Base-by-base conservation (phyloP, 2,888 invertebrate species). In the Seladonia tumulorum region DNA sequence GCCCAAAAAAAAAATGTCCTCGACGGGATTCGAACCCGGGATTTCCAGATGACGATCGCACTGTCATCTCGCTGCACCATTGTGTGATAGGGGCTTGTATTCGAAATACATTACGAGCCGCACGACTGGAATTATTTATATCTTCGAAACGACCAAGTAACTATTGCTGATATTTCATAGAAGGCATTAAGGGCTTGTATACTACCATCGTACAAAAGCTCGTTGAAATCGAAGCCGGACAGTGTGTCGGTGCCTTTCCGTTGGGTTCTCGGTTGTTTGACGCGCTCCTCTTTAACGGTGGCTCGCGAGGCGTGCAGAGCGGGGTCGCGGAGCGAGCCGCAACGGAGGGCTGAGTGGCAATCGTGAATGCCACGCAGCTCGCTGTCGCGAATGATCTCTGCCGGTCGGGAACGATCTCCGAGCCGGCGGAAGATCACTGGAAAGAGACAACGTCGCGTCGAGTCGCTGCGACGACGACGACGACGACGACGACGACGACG, bases 401-500 rank as follows among this genome's bases (percentile, higher is more conserved):
- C 18, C 35, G 49, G 53, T 12, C 57, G 60, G 73, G 42, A 73
- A 45, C 45, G 47, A 66, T 45, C 35, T 66, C 57, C 42, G 7
- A 47, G 18, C 39, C 77, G 66, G 22, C 18, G 71, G 53, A 77
- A 78, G 82, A 80, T 71, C 49, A 22, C 60, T 39, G 66, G 84
- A 49, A 79, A 78, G 82, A 63, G 80, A 75, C 53, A 79, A 39
- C 53, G 45, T 47, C 63, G 85, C 81, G 86, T 85, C 79, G 90
- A 29, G 60, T n/a, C 25, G 60, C 60, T 25, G 60, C 63, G 16
- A 16, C 63, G 63, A 63, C 14, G n/a, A 25, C 14, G 60, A 25
- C 25, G n/a, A 25, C 25, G 25, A 60, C 53, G 53, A 53, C 53
- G 45, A 12, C 10, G 8, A 8, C 8, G 42, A 22, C 53, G 53